These are phyloP conservation scores for Petrocephalus zakoni DNA, from an alignment of 2,113 vertebrate genomes.

Conservation along the genomic window DNA sequence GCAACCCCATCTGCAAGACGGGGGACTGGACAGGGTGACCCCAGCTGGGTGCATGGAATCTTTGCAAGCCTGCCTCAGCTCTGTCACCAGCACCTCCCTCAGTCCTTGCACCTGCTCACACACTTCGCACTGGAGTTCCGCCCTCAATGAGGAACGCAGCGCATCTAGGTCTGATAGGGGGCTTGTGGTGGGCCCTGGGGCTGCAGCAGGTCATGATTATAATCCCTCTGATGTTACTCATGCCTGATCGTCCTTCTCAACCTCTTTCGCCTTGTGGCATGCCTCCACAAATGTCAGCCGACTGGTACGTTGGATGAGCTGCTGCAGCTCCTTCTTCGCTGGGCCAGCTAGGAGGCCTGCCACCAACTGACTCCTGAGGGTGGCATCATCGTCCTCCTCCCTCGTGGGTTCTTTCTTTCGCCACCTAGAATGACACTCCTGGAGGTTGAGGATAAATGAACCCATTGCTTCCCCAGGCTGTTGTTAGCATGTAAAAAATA, in stretches of 20 bases:
- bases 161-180: too few species aligned
- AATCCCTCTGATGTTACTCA: too few species aligned
- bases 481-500: neutral
- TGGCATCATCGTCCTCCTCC: neutral
- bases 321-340: neutral
- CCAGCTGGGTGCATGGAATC: too few species aligned
- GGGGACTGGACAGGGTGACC: neutral
- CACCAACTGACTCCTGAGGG: neutral
- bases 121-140: too few species aligned
- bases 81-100: neutral
- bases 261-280: neutral
- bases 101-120: neutral
- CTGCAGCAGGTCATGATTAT: neutral
- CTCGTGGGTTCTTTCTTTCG: neutral
- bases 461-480: neutral
- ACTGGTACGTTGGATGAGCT: neutral
- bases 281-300: neutral
- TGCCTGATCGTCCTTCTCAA: neutral
- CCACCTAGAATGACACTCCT: neutral
- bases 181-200: too few species aligned
- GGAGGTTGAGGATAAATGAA: neutral
- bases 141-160: too few species aligned
- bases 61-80: neutral
- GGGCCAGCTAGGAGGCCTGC: neutral
- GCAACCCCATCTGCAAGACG: neutral